Conservation (phyloP, 1,140 invertebrate species). For the Sarcophaga peregrina region DNA sequence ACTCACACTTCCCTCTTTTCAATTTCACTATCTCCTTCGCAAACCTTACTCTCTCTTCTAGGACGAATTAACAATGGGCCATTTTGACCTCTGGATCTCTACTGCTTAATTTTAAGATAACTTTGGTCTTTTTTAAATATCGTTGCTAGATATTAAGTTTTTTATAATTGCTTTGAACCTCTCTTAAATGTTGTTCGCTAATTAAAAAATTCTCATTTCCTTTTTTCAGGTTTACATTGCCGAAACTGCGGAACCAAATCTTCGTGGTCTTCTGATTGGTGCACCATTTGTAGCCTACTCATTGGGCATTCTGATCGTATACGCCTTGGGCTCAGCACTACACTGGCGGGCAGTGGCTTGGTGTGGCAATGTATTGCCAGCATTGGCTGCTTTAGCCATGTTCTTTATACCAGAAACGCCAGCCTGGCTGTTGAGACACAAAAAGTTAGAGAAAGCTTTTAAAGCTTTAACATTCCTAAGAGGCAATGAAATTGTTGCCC, state of each 20-base stretch:
- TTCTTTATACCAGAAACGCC: conserved; percentile 78
- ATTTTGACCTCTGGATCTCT: no score
- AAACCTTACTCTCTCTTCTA: no score
- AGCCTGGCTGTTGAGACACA: conserved; percentile 75
- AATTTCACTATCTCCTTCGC: no score
- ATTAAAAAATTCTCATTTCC: neutral
- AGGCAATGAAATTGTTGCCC: conserved; percentile 71
- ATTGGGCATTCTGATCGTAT: conserved; percentile 77
- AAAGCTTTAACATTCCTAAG: conserved; percentile 75
- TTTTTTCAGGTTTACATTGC: conserved; percentile 74
- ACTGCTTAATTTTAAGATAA: no score
- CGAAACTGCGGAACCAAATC: conserved; percentile 76
- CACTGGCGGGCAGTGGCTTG: conserved; percentile 76
- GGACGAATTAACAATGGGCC: no score
- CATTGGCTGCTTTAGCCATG: conserved; percentile 70
- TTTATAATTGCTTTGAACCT: no score
- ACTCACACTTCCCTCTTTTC: no score
- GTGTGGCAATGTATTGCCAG: conserved; percentile 72
- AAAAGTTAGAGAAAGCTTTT: conserved; percentile 72
- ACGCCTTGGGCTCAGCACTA: conserved; percentile 73
- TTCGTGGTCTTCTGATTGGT: conserved; percentile 75
- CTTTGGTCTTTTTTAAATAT: no score
- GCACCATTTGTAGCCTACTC: conserved; percentile 77
- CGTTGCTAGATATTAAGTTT: no score
- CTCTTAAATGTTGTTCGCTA: no score